Evolutionary conservation across 2,113 vertebrate genomes (phyloP).

Genomic region (Monarcha castaneiventris): DNA sequence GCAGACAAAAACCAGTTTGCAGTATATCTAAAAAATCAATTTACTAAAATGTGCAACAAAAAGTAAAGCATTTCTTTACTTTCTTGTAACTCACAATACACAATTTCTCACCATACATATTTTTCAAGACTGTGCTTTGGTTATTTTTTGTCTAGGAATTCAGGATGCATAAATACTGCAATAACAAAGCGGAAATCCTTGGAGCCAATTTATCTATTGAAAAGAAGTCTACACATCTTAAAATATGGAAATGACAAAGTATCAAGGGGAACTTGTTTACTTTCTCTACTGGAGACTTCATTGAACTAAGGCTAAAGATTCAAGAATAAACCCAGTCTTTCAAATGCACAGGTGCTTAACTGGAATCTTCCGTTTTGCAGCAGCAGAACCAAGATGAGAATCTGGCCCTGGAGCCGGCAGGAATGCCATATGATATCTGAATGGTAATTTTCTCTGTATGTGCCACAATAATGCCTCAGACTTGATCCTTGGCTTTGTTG

Average conservation of each 20-base stretch:
- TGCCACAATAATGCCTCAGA: slow-evolving; percentile 51
- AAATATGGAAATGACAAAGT: not conserved
- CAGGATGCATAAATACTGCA: not conserved
- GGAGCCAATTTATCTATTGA: not conserved
- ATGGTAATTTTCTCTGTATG: slow-evolving; percentile 57
- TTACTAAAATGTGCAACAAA: not conserved
- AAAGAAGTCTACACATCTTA: not conserved
- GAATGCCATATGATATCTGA: slow-evolving; percentile 51
- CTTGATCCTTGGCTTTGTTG: slow-evolving; percentile 61
- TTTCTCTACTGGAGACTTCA: not conserved
- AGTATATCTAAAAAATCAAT: not conserved
- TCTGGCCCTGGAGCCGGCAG: not conserved
- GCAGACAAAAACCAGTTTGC: not conserved
- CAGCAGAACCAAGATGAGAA: slow-evolving; percentile 11
- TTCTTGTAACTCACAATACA: not conserved
- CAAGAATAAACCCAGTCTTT: not conserved
- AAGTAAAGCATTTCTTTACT: not conserved
- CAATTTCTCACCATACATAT: not conserved
- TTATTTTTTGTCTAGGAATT: not conserved
- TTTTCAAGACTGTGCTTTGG: not conserved
- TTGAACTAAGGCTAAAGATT: not conserved
- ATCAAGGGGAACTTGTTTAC: not conserved
- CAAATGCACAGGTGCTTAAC: not conserved
- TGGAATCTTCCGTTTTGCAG: not conserved
- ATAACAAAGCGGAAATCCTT: not conserved